These are phyloP conservation scores for Perodicticus potto DNA, from an alignment of 2,797 vertebrate species.

Conservation along the genomic window DNA sequence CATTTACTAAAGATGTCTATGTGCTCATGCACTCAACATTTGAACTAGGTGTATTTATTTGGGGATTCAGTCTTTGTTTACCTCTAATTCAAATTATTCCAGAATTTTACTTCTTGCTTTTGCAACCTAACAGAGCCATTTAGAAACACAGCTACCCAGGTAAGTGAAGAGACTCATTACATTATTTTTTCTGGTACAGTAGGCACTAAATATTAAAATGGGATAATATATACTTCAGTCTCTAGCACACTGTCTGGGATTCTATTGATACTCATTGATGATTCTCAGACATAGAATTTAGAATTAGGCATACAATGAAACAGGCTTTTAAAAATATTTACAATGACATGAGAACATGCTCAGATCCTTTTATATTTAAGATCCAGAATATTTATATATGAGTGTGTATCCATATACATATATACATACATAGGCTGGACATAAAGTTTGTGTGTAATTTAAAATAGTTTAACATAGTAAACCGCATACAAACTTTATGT, in stretches of 20 bases:
- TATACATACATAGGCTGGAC: too few relatives aligned
- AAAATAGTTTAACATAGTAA: too few relatives aligned
- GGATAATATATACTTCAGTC: not conserved
- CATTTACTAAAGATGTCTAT: not conserved
- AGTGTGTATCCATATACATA: too few relatives aligned
- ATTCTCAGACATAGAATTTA: not conserved
- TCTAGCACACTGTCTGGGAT: not conserved
- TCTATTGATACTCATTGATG: not conserved
- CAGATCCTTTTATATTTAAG: not conserved
- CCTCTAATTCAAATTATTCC: not conserved
- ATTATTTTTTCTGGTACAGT: not conserved
- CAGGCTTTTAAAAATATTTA: not conserved
- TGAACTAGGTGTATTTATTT: not conserved
- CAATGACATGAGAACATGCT: not conserved
- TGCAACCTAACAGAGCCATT: not conserved
- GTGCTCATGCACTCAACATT: not conserved
- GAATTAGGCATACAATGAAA: not conserved
- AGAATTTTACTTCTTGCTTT: not conserved
- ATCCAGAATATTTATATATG: not conserved
- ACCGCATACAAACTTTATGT: too few relatives aligned
- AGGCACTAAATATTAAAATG: not conserved
- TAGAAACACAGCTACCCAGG: not conserved
- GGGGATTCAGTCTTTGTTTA: constrained; percentile 2
- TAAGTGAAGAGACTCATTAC: not conserved
- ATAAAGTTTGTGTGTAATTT: too few relatives aligned